phyloP scores from a whole-genome alignment of 1,140 invertebrate species.

The Polypedilum pembai region DNA sequence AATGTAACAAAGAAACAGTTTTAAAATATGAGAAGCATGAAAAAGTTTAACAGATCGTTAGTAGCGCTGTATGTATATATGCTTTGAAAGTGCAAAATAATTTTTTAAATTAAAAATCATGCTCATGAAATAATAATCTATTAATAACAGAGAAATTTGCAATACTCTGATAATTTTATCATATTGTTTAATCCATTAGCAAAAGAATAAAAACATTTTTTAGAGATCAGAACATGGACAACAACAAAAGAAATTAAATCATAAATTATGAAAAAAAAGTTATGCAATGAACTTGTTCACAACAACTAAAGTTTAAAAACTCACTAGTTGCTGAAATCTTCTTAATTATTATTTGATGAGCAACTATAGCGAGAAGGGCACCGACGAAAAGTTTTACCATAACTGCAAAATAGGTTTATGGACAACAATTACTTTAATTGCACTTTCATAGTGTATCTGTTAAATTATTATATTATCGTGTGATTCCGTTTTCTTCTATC shows the following conservation, averaged over 20 bases:
- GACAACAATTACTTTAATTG: conserved; percentile 33
- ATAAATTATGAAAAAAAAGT: not conserved
- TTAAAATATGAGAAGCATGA: not conserved
- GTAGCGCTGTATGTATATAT: conserved; percentile 29
- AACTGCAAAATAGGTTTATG: conserved; percentile 56
- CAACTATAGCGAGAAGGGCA: conserved; percentile 64
- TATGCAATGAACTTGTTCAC: not conserved
- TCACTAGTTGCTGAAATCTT: conserved; percentile 46
- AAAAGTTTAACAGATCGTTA: not conserved
- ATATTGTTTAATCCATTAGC: not conserved
- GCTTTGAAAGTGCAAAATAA: not conserved
- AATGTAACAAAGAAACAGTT: not conserved
- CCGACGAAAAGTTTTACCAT: conserved; percentile 69
- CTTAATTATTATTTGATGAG: conserved; percentile 60
- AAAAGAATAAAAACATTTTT: not conserved
- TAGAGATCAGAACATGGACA: not conserved
- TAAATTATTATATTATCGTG: not conserved
- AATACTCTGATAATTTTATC: not conserved
- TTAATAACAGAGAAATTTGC: not conserved
- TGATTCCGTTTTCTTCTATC: conserved; percentile 25
- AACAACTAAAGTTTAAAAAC: conserved; percentile 33
- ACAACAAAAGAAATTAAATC: not conserved
- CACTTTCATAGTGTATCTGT: conserved; percentile 42
- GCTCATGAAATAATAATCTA: conserved; percentile 9
- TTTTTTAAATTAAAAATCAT: not conserved